Conservation (phyloP, 2,113 vertebrate species). For the Embiotoca jacksoni region DNA sequence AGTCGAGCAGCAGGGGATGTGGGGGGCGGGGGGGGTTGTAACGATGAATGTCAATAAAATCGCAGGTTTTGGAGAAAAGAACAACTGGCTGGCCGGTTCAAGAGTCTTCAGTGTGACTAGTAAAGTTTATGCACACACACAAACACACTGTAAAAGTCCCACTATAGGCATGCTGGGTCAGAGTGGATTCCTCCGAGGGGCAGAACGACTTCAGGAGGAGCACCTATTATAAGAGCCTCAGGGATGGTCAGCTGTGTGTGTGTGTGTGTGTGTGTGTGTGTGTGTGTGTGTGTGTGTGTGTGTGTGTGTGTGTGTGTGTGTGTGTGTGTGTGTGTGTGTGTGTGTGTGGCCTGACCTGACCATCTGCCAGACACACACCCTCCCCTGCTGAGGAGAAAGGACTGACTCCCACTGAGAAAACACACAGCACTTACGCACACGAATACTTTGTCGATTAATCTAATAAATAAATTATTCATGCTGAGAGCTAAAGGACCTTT, state of each 20-base stretch:
- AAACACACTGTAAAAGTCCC: constrained; percentile 62
- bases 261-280: constrained; percentile 31
- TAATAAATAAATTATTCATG: constrained; percentile 42
- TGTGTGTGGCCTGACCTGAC: constrained; percentile 44
- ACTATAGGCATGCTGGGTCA: constrained; percentile 67
- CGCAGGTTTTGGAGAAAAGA: constrained; percentile 58
- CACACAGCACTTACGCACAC: constrained; percentile 26
- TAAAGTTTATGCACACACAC: constrained; percentile 42
- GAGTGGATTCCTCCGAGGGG: constrained; percentile 70
- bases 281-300: constrained; percentile 62
- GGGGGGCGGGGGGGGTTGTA: background rate
- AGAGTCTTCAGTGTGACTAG: constrained; percentile 33
- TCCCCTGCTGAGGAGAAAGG: constrained; percentile 58
- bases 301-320: constrained; percentile 32
- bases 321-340: constrained; percentile 45
- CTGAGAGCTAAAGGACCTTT: background rate
- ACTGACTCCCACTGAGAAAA: constrained; percentile 52
- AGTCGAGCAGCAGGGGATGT: background rate
- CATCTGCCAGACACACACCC: constrained; percentile 76
- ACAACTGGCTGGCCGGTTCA: constrained; percentile 61
- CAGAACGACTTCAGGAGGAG: constrained; percentile 54
- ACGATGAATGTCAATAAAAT: constrained; percentile 65
- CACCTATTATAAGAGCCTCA: constrained; percentile 66
- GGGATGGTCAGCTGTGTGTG: constrained; percentile 63
- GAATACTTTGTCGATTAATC: constrained; percentile 18